Evolutionary conservation across 2,113 vertebrate genomes (phyloP).

Genomic region (Malurus elegans): DNA sequence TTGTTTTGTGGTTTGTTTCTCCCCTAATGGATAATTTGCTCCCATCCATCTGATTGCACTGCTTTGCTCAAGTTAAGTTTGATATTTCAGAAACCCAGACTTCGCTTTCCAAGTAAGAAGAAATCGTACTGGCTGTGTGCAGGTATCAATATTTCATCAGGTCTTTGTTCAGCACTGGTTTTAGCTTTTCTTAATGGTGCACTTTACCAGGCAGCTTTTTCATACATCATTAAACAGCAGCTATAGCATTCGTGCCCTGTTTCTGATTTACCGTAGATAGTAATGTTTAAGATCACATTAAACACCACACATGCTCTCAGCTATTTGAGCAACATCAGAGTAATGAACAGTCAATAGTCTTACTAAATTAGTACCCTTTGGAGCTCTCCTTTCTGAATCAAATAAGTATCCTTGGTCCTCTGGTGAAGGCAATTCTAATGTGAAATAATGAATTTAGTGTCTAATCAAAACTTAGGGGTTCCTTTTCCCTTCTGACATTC

Average conservation of each 20-base stretch:
- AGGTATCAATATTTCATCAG: slow-evolving; percentile 75
- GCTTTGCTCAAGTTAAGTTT: slow-evolving; percentile 4
- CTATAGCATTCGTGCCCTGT: slow-evolving; percentile 64
- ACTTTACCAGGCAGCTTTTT: slow-evolving; percentile 86
- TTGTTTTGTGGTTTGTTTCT: not conserved
- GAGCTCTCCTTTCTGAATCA: slow-evolving; percentile 62
- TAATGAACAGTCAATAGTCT: slow-evolving; percentile 74
- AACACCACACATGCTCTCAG: slow-evolving; percentile 69
- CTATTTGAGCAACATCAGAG: slow-evolving; percentile 70
- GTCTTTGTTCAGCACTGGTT: slow-evolving; percentile 69
- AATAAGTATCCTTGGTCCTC: slow-evolving; percentile 63
- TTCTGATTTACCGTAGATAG: slow-evolving; percentile 78
- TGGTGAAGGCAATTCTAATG: slow-evolving; percentile 38
- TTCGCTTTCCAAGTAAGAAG: slow-evolving; percentile 52
- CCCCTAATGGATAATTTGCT: not conserved
- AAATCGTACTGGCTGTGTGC: slow-evolving; percentile 54
- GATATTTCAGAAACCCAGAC: slow-evolving; percentile 6
- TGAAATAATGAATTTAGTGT: slow-evolving; percentile 61
- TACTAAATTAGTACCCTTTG: slow-evolving; percentile 68
- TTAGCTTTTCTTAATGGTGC: slow-evolving; percentile 86
- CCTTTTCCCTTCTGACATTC: slow-evolving; percentile 48
- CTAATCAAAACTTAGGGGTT: slow-evolving; percentile 58
- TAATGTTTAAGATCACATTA: slow-evolving; percentile 78
- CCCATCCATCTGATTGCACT: not conserved
- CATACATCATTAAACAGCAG: slow-evolving; percentile 88